Base-by-base conservation (phyloP, 2,888 invertebrate species). In the Oscheius onirici region DNA sequence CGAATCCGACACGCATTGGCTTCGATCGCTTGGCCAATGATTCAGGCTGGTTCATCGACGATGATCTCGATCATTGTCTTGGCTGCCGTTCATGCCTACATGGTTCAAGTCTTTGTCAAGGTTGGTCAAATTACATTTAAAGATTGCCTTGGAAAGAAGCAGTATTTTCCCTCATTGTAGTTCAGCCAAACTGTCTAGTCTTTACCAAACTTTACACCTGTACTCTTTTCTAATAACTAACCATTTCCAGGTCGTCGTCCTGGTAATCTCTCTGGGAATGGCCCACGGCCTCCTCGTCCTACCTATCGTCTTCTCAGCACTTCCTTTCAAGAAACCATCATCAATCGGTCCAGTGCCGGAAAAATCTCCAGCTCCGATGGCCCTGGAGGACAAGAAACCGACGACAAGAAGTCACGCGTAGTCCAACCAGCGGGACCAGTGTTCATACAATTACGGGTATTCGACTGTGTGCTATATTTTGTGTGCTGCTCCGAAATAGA, bases 1-100 rank as follows among this genome's bases (percentile, higher is more conserved):
- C 79, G 86, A 61, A 82, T 86, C 54, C 77, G 79, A n/a, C 84
- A 85, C 57, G 86, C 86, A 0, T 77, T 86, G 11, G 77, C 84
- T 17, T 84, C 84, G 15, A 86, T 86, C 67, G 86, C 86, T 8
- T 87, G 86, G 86, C 86, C 86, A 11, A 86, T 86, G 86, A 74
- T 85, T 55, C 86, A 86, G 63, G 84, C 86, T 8, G 86, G 85
- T 13, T 74, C 78, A 11, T 87, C 86, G 11, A 86, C 86, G 0
- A 83, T 86, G 75, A 66, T 83, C 58, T 77, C 83, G 11, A 80
- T 82, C 46, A 61, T 74, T 8, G 82, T 86, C 34, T 73, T 86
- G 54, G 82, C 79, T 5, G 52, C 80, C 15, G 80, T 86, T 10
- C 85, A 85, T 51, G 86, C 86, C 28, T 86, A 86, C 73, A 86